phyloP scores from a whole-genome alignment of 2,797 vertebrate genomes.

The Arctocebus calabarensis region DNA sequence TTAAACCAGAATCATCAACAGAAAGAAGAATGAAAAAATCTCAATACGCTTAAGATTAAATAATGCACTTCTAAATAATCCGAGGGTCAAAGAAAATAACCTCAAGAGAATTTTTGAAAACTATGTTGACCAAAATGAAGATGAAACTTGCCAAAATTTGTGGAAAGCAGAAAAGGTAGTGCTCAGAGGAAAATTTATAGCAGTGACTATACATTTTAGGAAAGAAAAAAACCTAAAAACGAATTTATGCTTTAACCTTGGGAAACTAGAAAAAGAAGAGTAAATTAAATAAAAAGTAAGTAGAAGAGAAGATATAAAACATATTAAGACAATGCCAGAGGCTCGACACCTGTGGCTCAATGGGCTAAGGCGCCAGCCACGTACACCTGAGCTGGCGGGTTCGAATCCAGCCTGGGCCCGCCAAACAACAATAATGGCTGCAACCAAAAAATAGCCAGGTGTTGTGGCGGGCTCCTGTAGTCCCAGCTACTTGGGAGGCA shows the following conservation, averaged over 20 bases:
- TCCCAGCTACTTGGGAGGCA: too few relatives aligned
- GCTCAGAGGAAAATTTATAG: neutral
- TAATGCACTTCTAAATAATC: neutral
- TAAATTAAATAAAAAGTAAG: neutral
- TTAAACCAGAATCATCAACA: neutral
- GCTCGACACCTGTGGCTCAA: too few relatives aligned
- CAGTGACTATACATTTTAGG: neutral
- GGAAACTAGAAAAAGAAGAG: neutral
- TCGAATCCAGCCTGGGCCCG: too few relatives aligned
- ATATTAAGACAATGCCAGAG: neutral
- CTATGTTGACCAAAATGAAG: neutral
- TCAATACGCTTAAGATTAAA: neutral
- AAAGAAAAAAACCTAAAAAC: neutral
- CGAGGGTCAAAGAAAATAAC: neutral
- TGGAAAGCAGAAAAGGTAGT: neutral
- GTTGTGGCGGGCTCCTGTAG: too few relatives aligned
- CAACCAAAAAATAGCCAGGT: too few relatives aligned
- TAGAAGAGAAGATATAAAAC: neutral
- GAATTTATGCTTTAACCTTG: neutral
- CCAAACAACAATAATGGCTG: too few relatives aligned
- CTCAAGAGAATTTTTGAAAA: neutral
- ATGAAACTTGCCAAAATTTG: conserved; percentile 22
- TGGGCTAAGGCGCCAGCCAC: too few relatives aligned
- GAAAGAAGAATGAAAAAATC: neutral
- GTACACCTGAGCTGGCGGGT: too few relatives aligned